These are phyloP conservation scores for Coracias cyanogaster DNA, from an alignment of 2,797 vertebrate genomes.

Conservation along the genomic window DNA sequence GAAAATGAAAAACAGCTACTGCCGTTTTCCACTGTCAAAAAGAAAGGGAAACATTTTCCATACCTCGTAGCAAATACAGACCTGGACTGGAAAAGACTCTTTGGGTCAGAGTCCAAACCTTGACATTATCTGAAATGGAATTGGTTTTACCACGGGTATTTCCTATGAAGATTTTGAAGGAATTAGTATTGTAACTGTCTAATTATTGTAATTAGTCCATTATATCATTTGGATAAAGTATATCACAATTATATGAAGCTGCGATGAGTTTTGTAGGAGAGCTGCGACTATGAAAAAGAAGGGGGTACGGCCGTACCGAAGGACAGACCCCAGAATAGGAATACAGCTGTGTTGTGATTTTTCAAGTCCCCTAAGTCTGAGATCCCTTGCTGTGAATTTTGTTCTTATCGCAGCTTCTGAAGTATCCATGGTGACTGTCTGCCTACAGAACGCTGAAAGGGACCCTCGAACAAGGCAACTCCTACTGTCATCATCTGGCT, in stretches of 20 bases:
- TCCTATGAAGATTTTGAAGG: not conserved
- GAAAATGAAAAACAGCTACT: not conserved
- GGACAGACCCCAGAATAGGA: not conserved
- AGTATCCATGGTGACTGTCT: not conserved
- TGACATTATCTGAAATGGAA: not conserved
- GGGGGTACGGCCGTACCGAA: not conserved
- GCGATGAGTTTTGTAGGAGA: not conserved
- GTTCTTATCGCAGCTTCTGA: not conserved
- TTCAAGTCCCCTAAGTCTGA: not conserved
- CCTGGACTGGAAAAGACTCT: not conserved
- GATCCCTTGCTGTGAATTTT: not conserved
- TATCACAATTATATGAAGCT: not conserved
- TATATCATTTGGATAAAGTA: not conserved
- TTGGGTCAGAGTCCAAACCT: not conserved
- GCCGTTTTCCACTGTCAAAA: not conserved
- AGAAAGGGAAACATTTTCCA: not conserved
- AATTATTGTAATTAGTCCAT: not conserved
- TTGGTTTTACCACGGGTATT: not conserved
- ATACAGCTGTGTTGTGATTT: not conserved
- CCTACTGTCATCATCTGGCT: not conserved
- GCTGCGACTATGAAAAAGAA: not conserved
- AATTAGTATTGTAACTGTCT: not conserved
- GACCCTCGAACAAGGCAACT: not conserved
- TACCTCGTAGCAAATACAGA: not conserved
- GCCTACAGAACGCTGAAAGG: not conserved